Base-by-base conservation (phyloP, 1,140 invertebrate genomes). In the Kradibia gibbosae region DNA sequence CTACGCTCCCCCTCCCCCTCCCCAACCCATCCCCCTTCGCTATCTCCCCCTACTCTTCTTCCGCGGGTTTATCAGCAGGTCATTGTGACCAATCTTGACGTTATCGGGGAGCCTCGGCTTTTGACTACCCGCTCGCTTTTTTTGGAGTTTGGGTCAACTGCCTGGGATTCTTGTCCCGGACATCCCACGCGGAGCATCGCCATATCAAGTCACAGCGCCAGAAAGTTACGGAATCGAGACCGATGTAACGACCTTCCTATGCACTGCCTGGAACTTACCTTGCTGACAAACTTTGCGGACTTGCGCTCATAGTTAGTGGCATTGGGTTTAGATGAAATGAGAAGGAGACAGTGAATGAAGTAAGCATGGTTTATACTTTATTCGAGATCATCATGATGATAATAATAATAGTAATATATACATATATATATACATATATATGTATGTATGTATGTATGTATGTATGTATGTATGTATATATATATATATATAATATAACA, bases 381-480 rank as follows among this genome's bases (percentile, higher is more conserved):
- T 90, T 91, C 86, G 89, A 90, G 86, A 89, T 88, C 86, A 88
- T 89, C 87, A 85, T 89, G 88, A 85, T 91, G 89, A 90, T 89
- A 90, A 85, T 89, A n/a, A n/a, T n/a, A n/a, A n/a, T n/a, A n/a
- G n/a, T n/a, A n/a, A n/a, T n/a, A n/a, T n/a, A n/a, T n/a, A n/a
- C n/a, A n/a, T n/a, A n/a, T n/a, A n/a, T n/a, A n/a, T n/a, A n/a
- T n/a, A n/a, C n/a, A n/a, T n/a, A n/a, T n/a, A n/a, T n/a, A n/a
- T n/a, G n/a, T n/a, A n/a, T n/a, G n/a, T n/a, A n/a, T n/a, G n/a
- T n/a, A n/a, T n/a, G n/a, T n/a, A n/a, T n/a, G n/a, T n/a, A n/a
- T n/a, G n/a, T n/a, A n/a, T n/a, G n/a, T n/a, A n/a, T n/a, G n/a
- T n/a, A n/a, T n/a, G n/a, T n/a, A n/a, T n/a, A n/a, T n/a, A n/a